Conservation (phyloP, 2,113 vertebrate species). For the Cephalopterus ornatus region DNA sequence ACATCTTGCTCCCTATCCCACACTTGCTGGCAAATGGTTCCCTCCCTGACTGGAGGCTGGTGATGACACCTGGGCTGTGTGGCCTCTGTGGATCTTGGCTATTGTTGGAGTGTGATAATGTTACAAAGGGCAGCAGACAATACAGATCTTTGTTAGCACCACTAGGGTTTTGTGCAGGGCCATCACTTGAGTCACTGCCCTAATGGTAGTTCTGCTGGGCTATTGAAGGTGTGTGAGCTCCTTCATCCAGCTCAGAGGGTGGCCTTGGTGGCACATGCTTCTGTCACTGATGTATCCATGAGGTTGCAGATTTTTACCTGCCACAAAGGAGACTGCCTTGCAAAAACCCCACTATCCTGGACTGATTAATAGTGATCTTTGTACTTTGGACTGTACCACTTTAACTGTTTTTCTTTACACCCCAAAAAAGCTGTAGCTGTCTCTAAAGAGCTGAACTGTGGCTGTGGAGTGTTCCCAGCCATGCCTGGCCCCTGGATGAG, state of each 20-base stretch:
- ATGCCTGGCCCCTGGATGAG: neutral
- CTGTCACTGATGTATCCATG: neutral
- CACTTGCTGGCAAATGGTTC: neutral
- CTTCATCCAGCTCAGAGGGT: accelerated
- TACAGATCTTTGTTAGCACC: neutral
- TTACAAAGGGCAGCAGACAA: neutral
- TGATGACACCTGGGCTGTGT: neutral
- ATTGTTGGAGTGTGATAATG: neutral
- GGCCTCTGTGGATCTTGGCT: neutral
- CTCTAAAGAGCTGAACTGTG: too few species aligned
- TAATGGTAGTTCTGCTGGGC: neutral
- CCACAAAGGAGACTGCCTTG: neutral
- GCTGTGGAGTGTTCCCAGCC: accelerated
- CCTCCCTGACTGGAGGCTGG: neutral
- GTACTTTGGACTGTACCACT: neutral
- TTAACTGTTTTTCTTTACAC: neutral
- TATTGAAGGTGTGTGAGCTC: accelerated
- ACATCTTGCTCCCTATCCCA: neutral
- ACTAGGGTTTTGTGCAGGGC: neutral
- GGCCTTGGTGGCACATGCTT: neutral
- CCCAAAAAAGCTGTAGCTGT: accelerated
- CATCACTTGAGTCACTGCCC: accelerated
- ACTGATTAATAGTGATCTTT: neutral
- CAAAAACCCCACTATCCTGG: neutral
- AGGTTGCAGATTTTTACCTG: neutral